Base-by-base conservation (phyloP, 2,113 vertebrate species). In the Psilopogon haemacephalus region DNA sequence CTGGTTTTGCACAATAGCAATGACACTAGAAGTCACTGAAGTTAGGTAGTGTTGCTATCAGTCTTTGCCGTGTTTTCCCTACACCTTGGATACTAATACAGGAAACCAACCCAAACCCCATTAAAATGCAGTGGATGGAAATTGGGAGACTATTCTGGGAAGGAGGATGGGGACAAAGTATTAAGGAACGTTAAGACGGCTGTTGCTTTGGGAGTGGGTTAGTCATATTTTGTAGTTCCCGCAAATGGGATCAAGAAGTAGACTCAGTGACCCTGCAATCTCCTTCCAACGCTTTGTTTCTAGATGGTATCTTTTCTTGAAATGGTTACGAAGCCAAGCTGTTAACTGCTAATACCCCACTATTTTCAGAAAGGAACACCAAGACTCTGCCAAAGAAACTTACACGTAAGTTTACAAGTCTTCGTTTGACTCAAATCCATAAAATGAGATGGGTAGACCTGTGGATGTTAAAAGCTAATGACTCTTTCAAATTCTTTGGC, bases 361-460 rank as follows among this genome's bases (percentile, higher is more conserved):
- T 80, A 93, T 94, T 92, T 96, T 89, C 88, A 91, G 95, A 93
- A 85, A 70, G 93, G 93, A 93, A 93, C 86, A 93, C 48, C 44
- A 55, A 89, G 91, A 67, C 30, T 82, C 78, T 93, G 93, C 68
- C 52, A 85, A 80, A 74, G 70, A 95, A 96, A 89, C 70, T 15
- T 68, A 37, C 54, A 14, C 40, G 2, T 15, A 42, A 82, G 64
- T 89, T 95, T 94, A 93, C 52, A 71, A 89, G 81, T 46, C 42
- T 37, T 70, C 59, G 54, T 69, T 54, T 70, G 63, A 67, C 89
- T 56, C 52, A 12, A 82, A 79, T 85, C 68, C 59, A 73, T 89
- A 92, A 93, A 96, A 75, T 60, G 46, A 83, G 60, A 73, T 73
- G 81, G 26, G 38, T 74, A 75, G 88, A 96, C 90, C 92, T 95